Evolutionary conservation across 2,888 invertebrate genomes (phyloP).

Genomic region (Gymnoscelis rufifasciata): DNA sequence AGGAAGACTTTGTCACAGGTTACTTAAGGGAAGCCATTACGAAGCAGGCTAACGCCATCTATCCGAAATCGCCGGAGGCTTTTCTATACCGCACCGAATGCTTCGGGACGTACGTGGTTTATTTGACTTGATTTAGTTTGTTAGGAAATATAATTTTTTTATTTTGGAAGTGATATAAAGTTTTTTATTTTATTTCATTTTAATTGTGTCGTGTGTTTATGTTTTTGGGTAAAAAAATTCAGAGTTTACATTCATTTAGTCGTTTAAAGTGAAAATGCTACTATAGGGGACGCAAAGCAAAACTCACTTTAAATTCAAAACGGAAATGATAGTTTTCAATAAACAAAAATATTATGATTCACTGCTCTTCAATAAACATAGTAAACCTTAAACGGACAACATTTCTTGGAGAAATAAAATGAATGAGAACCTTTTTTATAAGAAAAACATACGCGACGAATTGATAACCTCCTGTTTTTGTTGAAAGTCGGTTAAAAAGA

Average conservation of each 20-base stretch:
- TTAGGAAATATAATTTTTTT: slow-evolving; percentile 6
- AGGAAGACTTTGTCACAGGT: slow-evolving; percentile 32
- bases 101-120: slow-evolving; percentile 60
- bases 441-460: no score
- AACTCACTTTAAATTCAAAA: no score
- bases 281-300: neutral
- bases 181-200: neutral
- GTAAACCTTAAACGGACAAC: no score
- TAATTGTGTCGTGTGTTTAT: neutral
- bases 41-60: slow-evolving; percentile 72
- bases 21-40: slow-evolving; percentile 52
- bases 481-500: no score
- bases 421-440: no score
- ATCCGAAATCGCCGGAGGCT: slow-evolving; percentile 74
- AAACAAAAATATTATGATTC: no score
- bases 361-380: no score
- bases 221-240: neutral
- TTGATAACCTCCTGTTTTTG: no score
- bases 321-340: no score
- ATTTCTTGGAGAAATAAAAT: no score
- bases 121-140: slow-evolving; percentile 25
- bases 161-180: neutral
- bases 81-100: slow-evolving; percentile 65
- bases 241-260: neutral
- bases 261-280: neutral